Conservation (phyloP, 2,888 invertebrate species). For the Sepiola atlantica region DNA sequence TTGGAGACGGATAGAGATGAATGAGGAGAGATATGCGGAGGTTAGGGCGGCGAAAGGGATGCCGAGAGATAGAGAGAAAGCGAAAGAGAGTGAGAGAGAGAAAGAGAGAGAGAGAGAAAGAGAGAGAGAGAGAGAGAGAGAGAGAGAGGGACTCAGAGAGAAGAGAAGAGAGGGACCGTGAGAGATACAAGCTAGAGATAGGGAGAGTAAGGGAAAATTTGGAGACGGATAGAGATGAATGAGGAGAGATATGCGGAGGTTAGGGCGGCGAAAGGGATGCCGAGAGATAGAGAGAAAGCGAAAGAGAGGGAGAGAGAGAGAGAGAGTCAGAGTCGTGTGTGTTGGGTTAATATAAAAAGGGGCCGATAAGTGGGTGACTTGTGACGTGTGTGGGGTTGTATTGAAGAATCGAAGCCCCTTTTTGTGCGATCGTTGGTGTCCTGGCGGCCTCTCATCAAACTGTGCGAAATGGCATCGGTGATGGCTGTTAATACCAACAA, state of each 20-base stretch:
- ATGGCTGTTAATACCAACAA: constrained; percentile 21
- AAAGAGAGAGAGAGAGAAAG: not conserved
- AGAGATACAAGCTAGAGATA: not conserved
- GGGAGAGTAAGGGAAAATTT: too few relatives aligned
- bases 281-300: not conserved
- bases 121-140: not conserved
- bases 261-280: not conserved
- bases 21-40: not conserved
- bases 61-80: not conserved
- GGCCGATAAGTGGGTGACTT: not conserved
- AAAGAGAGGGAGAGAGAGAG: not conserved
- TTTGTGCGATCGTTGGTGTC: not conserved
- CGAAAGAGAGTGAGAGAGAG: not conserved
- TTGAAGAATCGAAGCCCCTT: not conserved
- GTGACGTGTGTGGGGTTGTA: not conserved
- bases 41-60: not conserved
- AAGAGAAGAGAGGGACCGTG: not conserved
- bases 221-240: not conserved
- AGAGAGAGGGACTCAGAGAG: too few relatives aligned
- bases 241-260: not conserved
- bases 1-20: not conserved
- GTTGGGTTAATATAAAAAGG: not conserved
- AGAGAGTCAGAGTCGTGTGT: not conserved
- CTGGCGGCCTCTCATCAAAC: not conserved
- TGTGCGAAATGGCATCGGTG: not conserved